Conservation (phyloP, 2,797 vertebrate species). For the Xiphophorus birchmanni region DNA sequence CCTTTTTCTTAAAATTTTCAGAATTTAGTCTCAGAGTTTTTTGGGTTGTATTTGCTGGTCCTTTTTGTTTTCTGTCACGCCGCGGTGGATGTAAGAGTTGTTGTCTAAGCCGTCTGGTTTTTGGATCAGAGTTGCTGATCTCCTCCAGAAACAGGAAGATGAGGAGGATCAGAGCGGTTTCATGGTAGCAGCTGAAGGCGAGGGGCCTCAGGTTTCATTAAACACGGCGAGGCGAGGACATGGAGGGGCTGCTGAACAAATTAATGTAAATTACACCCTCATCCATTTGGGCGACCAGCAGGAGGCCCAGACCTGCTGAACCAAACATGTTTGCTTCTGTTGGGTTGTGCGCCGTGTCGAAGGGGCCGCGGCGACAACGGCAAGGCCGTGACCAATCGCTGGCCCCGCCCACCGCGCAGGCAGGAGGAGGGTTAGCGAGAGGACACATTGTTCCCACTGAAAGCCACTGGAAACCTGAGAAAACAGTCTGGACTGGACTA, state of each 20-base stretch:
- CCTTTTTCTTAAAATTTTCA: not conserved
- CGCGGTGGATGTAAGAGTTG: not conserved
- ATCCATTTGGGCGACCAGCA: conserved; percentile 25
- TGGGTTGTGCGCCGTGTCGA: conserved; percentile 49
- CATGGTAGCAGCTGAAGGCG: conserved; percentile 26
- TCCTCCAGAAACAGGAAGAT: conserved; percentile 21
- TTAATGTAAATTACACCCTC: conserved; percentile 26
- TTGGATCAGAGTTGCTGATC: conserved; percentile 10
- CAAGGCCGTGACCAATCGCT: conserved; percentile 69
- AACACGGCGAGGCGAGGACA: not conserved
- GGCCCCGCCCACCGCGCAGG: conserved; percentile 37
- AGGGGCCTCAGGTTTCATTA: conserved; percentile 33
- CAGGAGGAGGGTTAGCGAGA: conserved; percentile 48
- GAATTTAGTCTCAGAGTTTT: not conserved
- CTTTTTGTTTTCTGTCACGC: no score
- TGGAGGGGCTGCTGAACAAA: not conserved
- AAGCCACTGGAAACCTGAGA: not conserved
- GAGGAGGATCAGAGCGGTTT: conserved; percentile 31
- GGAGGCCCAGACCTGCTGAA: conserved; percentile 22
- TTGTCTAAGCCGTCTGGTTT: not conserved
- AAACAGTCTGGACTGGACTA: not conserved
- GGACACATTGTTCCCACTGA: conserved; percentile 48
- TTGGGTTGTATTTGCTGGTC: no score
- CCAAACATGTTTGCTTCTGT: conserved; percentile 20
- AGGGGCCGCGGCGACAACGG: conserved; percentile 27